Evolutionary conservation across 2,113 vertebrate species (phyloP).

Genomic region (Tympanuchus pallidicinctus): DNA sequence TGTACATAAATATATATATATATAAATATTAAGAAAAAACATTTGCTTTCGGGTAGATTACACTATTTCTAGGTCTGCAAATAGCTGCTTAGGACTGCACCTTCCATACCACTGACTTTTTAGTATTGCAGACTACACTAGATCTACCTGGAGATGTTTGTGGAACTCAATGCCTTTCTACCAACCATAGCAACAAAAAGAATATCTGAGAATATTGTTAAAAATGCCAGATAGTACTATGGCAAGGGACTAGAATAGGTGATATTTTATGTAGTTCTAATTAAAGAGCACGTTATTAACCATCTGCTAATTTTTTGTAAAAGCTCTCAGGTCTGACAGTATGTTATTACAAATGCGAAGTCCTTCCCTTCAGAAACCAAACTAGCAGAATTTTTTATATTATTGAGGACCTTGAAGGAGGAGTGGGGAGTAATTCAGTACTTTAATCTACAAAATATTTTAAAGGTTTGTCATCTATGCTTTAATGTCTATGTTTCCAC

Average conservation of each 20-base stretch:
- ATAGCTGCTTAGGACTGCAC: background rate
- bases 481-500: constrained; percentile 48
- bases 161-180: background rate
- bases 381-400: background rate
- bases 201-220: background rate
- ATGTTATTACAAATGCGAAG: background rate
- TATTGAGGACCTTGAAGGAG: constrained; percentile 26
- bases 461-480: constrained; percentile 55
- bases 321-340: background rate
- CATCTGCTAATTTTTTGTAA: background rate
- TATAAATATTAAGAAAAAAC: background rate
- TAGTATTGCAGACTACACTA: background rate
- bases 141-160: background rate
- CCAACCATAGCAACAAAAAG: fast-evolving
- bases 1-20: background rate
- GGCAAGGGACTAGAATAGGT: background rate
- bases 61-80: background rate
- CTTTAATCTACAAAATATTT: constrained; percentile 60
- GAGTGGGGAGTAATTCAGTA: constrained; percentile 37
- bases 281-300: background rate
- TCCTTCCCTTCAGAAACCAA: background rate
- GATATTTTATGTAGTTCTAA: background rate
- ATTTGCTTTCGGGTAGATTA: background rate
- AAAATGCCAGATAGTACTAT: background rate
- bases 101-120: background rate